These are phyloP conservation scores for Buathra laborator DNA, from an alignment of 2,888 invertebrate genomes.

Conservation along the genomic window DNA sequence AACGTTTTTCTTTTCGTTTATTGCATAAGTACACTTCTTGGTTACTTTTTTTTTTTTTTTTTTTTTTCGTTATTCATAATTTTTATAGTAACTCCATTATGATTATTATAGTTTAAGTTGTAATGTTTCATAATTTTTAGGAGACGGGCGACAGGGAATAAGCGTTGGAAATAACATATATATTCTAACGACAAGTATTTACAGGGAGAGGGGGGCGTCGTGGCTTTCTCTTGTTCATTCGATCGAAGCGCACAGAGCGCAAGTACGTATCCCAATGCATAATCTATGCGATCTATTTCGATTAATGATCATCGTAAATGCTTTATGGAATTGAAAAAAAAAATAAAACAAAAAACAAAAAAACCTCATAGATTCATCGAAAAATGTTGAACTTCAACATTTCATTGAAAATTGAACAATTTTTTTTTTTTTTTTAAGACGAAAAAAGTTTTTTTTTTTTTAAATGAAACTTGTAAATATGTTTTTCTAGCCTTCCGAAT, in stretches of 20 bases:
- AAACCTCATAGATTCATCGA: background rate
- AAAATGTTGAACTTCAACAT: background rate
- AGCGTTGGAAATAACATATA: constrained; percentile 42
- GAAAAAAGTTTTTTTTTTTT: too few species aligned
- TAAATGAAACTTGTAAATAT: background rate
- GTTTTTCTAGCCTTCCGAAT: background rate
- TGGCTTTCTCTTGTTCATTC: background rate
- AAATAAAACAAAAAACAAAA: background rate
- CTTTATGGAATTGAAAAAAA: background rate
- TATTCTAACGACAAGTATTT: constrained; percentile 58
- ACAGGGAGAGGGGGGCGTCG: constrained; percentile 38
- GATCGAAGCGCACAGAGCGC: background rate
- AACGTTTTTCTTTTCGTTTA: constrained; percentile 65
- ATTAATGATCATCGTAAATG: background rate
- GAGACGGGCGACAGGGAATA: constrained; percentile 45
- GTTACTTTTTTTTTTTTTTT: constrained; percentile 64
- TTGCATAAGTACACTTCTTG: constrained; percentile 70
- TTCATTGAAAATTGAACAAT: background rate
- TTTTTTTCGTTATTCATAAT: constrained; percentile 61
- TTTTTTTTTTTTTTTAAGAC: too few species aligned
- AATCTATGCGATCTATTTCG: background rate
- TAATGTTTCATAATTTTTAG: constrained; percentile 51
- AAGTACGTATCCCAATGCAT: background rate
- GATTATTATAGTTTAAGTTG: constrained; percentile 58
- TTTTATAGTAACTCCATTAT: constrained; percentile 69